Evolutionary conservation across 2,113 vertebrate genomes (phyloP), one percentile per base, ranked within the genome.

Genomic region (Recurvirostra avosetta): DNA sequence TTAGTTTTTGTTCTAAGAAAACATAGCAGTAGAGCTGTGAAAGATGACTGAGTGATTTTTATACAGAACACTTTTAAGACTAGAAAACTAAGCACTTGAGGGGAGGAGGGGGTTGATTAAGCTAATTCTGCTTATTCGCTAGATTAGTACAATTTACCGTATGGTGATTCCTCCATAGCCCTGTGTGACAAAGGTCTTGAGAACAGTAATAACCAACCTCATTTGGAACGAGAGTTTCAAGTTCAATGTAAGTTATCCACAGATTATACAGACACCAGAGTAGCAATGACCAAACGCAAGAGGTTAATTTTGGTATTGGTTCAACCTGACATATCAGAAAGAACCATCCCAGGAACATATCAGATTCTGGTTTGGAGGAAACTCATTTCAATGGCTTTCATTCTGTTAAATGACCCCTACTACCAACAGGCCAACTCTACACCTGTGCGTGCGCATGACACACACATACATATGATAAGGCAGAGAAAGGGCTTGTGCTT

Each of bases 301-400:
- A 95, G 80, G 62, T 73, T 92, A 83, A 53, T 63, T 97, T 96
- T 84, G 56, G 80, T 88, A 77, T 72, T 94, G 86, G 92, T 95
- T 80, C 50, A 81, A 47, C 13, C 45, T 90, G 92, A 96, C 32
- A 41, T 88, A 96, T 71, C 86, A 96, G 59, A 94, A 96, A 83
- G 38, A 92, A 83, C 49, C 49, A 94, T 95, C 79, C 88, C 65
- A 96, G 78, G 70, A 87, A 85, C 11, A 3, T 43, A 81, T 73
- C 70, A 86, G 66, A 67, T 97, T 95, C 66, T 62, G 43, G 62
- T 91, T 93, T 5, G 19, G 38, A 62, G 94, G 68, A 96, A 96
- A 96, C 29, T 77, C 32, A 92, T 95, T 97, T 94, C 81, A 91
- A 73, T 30, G 61, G 49, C 53, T 92, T 92, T 95, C 78, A 90